These are phyloP conservation scores for Elysia crispata DNA, from an alignment of 2,888 invertebrate species.

Conservation along the genomic window DNA sequence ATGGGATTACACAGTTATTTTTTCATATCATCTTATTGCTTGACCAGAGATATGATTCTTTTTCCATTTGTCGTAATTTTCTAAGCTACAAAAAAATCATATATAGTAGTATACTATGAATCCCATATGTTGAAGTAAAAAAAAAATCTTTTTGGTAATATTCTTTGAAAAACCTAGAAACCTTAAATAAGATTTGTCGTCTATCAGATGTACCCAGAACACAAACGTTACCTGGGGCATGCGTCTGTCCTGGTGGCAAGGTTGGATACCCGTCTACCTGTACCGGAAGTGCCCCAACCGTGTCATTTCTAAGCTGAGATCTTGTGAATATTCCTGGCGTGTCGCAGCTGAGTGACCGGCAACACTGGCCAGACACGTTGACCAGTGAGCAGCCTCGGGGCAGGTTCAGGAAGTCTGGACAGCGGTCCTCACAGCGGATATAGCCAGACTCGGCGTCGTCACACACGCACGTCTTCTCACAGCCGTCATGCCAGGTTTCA, in stretches of 20 bases:
- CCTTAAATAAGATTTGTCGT: no score
- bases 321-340: slow-evolving; percentile 61
- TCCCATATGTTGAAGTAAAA: no score
- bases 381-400: slow-evolving; percentile 61
- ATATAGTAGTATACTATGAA: no score
- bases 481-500: slow-evolving; percentile 66
- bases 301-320: slow-evolving; percentile 61
- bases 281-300: slow-evolving; percentile 61
- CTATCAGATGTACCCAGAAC: no score
- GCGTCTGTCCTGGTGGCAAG: slow-evolving; percentile 55
- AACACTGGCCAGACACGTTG: slow-evolving; percentile 58
- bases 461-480: slow-evolving; percentile 65
- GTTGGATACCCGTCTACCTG: slow-evolving; percentile 56
- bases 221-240: slow-evolving; percentile 49
- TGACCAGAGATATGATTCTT: no score
- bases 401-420: slow-evolving; percentile 63
- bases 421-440: slow-evolving; percentile 68
- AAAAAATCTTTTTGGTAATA: no score
- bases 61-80: no score
- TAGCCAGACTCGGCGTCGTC: slow-evolving; percentile 67
- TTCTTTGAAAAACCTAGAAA: no score
- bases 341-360: slow-evolving; percentile 59
- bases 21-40: no score
- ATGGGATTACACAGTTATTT: no score
- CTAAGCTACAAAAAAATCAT: no score